Base-by-base conservation (phyloP, 2,113 vertebrate species). In the Potamarius usumacintae region DNA sequence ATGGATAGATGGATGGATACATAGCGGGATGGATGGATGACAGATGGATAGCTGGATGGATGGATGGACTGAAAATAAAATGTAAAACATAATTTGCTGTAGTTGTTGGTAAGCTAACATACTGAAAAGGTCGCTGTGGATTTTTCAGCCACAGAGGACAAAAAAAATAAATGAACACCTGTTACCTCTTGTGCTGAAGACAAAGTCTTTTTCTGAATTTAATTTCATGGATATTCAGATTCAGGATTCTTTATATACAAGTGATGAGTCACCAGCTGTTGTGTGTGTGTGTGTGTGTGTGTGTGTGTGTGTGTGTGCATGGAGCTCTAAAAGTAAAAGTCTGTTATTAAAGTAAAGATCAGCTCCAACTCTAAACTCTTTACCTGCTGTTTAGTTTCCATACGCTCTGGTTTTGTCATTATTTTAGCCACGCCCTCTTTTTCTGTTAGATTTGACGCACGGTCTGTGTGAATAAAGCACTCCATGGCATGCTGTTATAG, bases 251-350 rank as follows among this genome's bases (percentile, higher is more conserved):
- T 42, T 83, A 76, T 63, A 83, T 83, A 69, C 79, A 69, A 88
- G 50, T 55, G 20, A 52, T 88, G 84, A 88, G 69, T 78, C 57
- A 79, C 10, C 87, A 85, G 50, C 34, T 60, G 17, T 25, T 34
- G 77, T 14, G 7, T 52, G 53, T 85, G 58, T 67, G 84, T 82
- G 53, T 82, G 22, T 85, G 76, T 74, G 53, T 89, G 80, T 71
- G 85, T 65, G 76, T n/a, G 72, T 30, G 55, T 58, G 85, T 71
- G 58, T 69, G 34, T 82, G 65, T 53, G 53, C 27, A 48, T 18
- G 62, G 4, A 6, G 52, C 57, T 10, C 7, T 52, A 27, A 77
- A 60, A 78, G 34, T 65, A 77, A 18, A n/a, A 30, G 34, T 77
- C 76, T 55, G 30, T 81, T 65, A 12, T 82, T 58, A 53, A 50